Evolutionary conservation across 2,888 invertebrate species (phyloP), one percentile per base, ranked within the genome.

Genomic region (Chrysodeixis includens): DNA sequence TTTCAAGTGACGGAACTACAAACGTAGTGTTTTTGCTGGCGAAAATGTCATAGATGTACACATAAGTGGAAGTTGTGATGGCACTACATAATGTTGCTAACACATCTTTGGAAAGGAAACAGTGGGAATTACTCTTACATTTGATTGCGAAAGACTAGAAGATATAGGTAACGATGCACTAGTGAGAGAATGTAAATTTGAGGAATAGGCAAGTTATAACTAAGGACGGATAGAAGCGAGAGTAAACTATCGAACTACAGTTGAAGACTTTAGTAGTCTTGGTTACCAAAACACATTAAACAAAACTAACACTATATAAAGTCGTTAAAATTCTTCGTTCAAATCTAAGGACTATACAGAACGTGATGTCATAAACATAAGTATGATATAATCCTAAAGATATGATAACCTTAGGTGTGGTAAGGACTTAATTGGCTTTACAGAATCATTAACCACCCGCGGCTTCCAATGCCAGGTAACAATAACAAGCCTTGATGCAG

Each of bases 1-100:
- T 71, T 76, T 79, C 76, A 75, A 71, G 71, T 74, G 74, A 67
- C 75, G 74, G 70, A 67, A 59, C 66, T 62, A 56, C 44, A 58
- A 74, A 67, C 71, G 62, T 64, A 53, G 30, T 62, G 66, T 65
- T 76, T 67, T 71, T 66, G 64, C 53, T 49, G 55, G 62, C 26
- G 54, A 66, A 70, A 70, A 56, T 71, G 61, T 74, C 61, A 69
- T 14, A 16, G 30, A 30, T 53, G 54, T 30, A 30, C 69, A 55
- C 54, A 68, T 51, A 66, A 16, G 49, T 30, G 56, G 62, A 56
- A 76, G 18, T 49, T 49, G 10, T 18, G 18, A 49, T 18, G 46
- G 40, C 9, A 20, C 20, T 49, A 20, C 46, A 18, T 49, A 49
- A 20, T 49, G 46, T 20, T 20, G 8, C 20, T 9, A 9, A 40